Evolutionary conservation across 2,888 invertebrate species (phyloP), one percentile per base, ranked within the genome.

Genomic region (Eupithecia subumbrata): DNA sequence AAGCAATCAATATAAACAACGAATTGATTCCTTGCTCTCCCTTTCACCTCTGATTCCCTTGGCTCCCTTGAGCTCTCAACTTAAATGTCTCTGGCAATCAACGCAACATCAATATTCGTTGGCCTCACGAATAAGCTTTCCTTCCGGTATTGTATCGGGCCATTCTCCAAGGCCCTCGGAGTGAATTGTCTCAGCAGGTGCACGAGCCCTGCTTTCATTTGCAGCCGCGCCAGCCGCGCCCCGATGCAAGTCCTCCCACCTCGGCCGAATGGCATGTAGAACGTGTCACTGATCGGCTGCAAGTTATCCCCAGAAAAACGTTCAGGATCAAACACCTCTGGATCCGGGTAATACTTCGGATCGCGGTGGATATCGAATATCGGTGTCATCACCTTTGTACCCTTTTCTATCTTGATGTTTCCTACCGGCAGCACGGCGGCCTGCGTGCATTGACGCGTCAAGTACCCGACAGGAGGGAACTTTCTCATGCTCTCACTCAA

Each of bases 241-340:
- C 76, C 71, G 63, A 80, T 78, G 78, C 89, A 90, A 45, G 84
- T 87, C 69, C 88, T 77, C 0, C 86, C 85, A 16, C 90, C 90
- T 77, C 85, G 87, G 45, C 89, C 89, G 80, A 90, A 91, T n/a
- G 90, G 89, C 77, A 89, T 76, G 80, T 85, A 90, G 25, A 84
- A 85, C 73, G 83, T 85, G 25, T 77, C 73, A 18, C 69, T 79
- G 52, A 72, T n/a, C n/a, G 60, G 67, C 67, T 60, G 71, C n/a
- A 71, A 22, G 40, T 68, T 48, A 16, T 88, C 87, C 0, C 84
- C 82, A 9, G 82, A 76, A 79, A 91, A 91, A 71, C 94, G 86
- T 4, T 94, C 91, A 2, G 95, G 94, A 75, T 92, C 87, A 80
- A 94, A 95, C 2, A 85, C 86, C 69, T 92, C 87, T 0, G 95